phyloP scores from a whole-genome alignment of 2,888 invertebrate species.

The Hypomecis atomaria region DNA sequence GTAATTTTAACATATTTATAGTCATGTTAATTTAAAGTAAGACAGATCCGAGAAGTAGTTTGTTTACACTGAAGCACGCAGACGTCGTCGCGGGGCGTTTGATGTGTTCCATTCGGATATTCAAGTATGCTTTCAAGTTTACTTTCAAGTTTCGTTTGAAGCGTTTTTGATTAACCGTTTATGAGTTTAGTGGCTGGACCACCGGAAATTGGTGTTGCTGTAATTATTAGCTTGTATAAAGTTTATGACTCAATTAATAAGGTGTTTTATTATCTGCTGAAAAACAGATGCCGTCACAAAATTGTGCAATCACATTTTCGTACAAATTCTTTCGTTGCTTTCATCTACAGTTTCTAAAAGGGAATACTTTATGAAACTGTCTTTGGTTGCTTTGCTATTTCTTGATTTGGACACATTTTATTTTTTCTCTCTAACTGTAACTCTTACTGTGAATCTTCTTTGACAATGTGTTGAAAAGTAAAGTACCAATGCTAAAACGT shows the following conservation, averaged over 20 bases:
- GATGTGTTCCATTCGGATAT: conserved; percentile 36
- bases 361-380: too few relatives aligned
- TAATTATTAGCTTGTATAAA: conserved; percentile 11
- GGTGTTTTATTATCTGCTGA: neutral
- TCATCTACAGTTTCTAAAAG: too few relatives aligned
- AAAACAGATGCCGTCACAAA: neutral
- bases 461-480: too few relatives aligned
- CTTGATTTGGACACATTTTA: too few relatives aligned
- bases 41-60: conserved; percentile 39
- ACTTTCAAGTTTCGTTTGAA: conserved; percentile 27
- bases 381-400: too few relatives aligned
- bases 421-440: too few relatives aligned
- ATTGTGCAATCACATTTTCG: neutral
- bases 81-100: conserved; percentile 36
- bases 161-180: conserved; percentile 18
- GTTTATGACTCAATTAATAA: conserved; percentile 9
- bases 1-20: conserved; percentile 31
- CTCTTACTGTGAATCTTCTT: too few relatives aligned
- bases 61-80: conserved; percentile 37
- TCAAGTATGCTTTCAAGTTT: conserved; percentile 25
- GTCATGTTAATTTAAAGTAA: conserved; percentile 31
- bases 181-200: conserved; percentile 22
- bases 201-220: conserved; percentile 12
- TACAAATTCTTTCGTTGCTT: too few relatives aligned
- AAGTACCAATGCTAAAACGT: too few relatives aligned